phyloP scores from a whole-genome alignment of 2,888 invertebrate genomes.

The Drosophila setosimentum region DNA sequence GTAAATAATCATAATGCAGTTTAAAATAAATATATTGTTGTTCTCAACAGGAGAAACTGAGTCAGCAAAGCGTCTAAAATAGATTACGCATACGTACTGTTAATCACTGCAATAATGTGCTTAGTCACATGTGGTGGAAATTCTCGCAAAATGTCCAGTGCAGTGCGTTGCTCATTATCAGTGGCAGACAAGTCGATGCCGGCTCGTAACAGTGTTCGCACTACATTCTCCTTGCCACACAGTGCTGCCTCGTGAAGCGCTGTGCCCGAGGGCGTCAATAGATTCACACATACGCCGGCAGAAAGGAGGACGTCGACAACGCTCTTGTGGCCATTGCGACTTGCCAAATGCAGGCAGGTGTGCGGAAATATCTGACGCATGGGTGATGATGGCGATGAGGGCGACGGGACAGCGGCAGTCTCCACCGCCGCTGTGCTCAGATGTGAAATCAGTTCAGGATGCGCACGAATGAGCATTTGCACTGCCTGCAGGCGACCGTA shows the following conservation, averaged over 20 bases:
- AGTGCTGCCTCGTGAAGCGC: constrained; percentile 97
- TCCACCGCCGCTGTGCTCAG: constrained; percentile 86
- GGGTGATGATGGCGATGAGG: constrained; percentile 77
- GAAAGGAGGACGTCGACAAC: constrained; percentile 93
- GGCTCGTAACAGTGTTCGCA: constrained; percentile 91
- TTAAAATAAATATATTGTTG: neutral
- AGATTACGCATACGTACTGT: constrained; percentile 87
- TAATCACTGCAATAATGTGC: constrained; percentile 93
- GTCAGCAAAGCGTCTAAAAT: neutral
- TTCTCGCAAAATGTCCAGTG: constrained; percentile 93
- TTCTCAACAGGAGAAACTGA: neutral
- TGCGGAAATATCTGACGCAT: constrained; percentile 84
- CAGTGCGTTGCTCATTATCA: constrained; percentile 93
- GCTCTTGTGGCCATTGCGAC: constrained; percentile 95
- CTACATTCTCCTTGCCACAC: constrained; percentile 95
- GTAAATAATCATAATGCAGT: neutral
- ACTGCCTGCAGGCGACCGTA: constrained; percentile 94
- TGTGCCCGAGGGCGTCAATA: constrained; percentile 93
- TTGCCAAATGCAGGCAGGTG: constrained; percentile 97
- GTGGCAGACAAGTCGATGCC: constrained; percentile 93
- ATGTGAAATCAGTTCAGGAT: constrained; percentile 92
- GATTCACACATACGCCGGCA: constrained; percentile 95
- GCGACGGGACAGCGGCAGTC: constrained; percentile 62
- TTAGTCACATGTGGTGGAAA: constrained; percentile 95
- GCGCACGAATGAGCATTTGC: constrained; percentile 92